Percentiles rank a stretch among this genome's conserved stretches.
These are phyloP conservation scores for Triplophysa dalaica DNA, from an alignment of 2,113 vertebrate genomes.

Conservation along the genomic window DNA sequence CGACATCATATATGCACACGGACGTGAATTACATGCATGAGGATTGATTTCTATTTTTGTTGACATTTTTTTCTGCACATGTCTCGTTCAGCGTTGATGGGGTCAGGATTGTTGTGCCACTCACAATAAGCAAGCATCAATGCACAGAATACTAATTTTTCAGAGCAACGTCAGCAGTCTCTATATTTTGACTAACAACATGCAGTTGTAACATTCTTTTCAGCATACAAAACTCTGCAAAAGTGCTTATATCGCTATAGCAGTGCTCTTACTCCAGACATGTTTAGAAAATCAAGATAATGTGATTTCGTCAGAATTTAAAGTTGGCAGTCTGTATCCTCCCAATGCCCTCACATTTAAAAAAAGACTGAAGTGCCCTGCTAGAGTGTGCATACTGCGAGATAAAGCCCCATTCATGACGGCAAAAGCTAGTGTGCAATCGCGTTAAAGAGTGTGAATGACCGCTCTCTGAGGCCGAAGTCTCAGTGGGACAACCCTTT, in stretches of 20 bases:
- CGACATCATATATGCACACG: conserved; percentile 32
- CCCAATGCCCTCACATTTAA: conserved; percentile 21
- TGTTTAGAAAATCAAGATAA: no score
- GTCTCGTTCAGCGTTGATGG: conserved; percentile 36
- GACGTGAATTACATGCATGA: conserved; percentile 39
- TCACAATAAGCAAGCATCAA: conserved; percentile 47
- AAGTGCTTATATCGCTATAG: no score
- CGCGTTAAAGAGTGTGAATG: conserved; percentile 54
- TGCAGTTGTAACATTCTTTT: background rate
- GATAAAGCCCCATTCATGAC: conserved; percentile 41
- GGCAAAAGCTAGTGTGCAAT: conserved; percentile 55
- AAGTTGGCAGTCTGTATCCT: background rate
- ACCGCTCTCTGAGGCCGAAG: conserved; percentile 51
- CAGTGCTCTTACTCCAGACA: background rate
- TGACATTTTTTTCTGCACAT: conserved; percentile 27
- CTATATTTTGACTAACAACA: background rate
- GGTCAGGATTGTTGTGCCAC: conserved; percentile 38
- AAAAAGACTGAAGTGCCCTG: conserved; percentile 32
- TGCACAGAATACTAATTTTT: conserved; percentile 47
- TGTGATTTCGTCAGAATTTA: background rate
- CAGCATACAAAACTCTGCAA: background rate
- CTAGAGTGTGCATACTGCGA: conserved; percentile 39
- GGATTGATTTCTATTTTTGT: conserved; percentile 42
- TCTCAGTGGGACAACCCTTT: conserved; percentile 73
- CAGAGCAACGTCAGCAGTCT: background rate